Evolutionary conservation across 2,113 vertebrate species (phyloP), one percentile per base, ranked within the genome.

Genomic region (Colinus virginianus): DNA sequence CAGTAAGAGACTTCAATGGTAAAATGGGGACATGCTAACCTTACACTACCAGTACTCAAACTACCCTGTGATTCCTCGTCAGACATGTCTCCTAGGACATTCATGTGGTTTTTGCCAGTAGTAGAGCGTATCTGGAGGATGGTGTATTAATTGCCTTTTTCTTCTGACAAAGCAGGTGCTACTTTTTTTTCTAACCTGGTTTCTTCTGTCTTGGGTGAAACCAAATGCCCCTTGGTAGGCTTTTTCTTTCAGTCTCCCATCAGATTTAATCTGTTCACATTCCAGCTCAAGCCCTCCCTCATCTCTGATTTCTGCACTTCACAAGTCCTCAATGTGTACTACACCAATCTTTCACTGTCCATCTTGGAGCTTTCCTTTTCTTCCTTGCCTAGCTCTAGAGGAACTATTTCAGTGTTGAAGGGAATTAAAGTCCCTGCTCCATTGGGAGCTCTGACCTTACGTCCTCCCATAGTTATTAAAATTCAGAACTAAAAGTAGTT

Each of bases 301-400:
- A 28, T 5, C 48, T 53, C 34, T 21, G 1, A 22, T 40, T 34
- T 3, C 49, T 48, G 28, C 16, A 32, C 7, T 85, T 82, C 46
- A 28, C 21, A 51, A 53, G 32, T 17, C 19, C 18, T 67, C 13
- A 7, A 19, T 2, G 0, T 19, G 20, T 42, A 46, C 13, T 18
- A 6, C 8, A 25, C 30, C 80, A 81, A 0, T 11, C 22, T 58
- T 43, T 78, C 30, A 2, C 19, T 38, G 18, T 32, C 36, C 14
- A 36, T 5, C 36, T 0, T 2, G 8, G 15, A 18, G 79, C 14
- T 42, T n/a, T 34, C 28, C 16, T 36, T 78, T 36, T 76, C 58
- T 56, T 67, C n/a, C 8, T 46, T 12, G 1, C 36, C 16, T 28
- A 42, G 42, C 25, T 72, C 53, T 90, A 63, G 8, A 68, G 36